phyloP scores from a whole-genome alignment of 2,113 vertebrate genomes.

The Myiagra hebetior region DNA sequence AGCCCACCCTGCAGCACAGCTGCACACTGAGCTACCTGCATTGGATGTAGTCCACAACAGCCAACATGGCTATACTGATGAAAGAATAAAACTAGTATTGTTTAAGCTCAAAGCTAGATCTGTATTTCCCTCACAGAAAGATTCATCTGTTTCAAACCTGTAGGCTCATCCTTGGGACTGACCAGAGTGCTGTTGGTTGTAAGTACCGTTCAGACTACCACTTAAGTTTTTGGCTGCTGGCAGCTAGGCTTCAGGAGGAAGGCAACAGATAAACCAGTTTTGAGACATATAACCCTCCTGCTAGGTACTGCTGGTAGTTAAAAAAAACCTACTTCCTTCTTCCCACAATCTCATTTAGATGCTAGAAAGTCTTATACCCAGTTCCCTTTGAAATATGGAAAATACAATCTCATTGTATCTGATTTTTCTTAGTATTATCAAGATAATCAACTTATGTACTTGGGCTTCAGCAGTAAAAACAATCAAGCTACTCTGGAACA shows the following conservation, averaged over 20 bases:
- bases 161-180: background rate
- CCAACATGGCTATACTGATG: background rate
- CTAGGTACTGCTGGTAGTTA: background rate
- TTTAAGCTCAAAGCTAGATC: background rate
- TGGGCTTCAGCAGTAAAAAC: background rate
- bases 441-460: background rate
- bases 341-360: background rate
- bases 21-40: background rate
- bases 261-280: background rate
- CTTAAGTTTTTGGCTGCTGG: background rate
- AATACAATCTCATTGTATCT: background rate
- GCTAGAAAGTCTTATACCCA: background rate
- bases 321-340: background rate
- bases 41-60: rapidly evolving
- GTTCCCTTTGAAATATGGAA: background rate
- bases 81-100: background rate
- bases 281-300: background rate
- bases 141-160: background rate
- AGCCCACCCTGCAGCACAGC: background rate
- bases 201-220: background rate
- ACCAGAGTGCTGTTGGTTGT: background rate
- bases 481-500: background rate
- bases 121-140: background rate
- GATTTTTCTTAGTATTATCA: background rate
- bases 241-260: background rate